A percentile compares a stretch with the other conserved stretches of the same genome.
Conservation (phyloP, 1,140 invertebrate genomes). For the Andrena cerasifolii region DNA sequence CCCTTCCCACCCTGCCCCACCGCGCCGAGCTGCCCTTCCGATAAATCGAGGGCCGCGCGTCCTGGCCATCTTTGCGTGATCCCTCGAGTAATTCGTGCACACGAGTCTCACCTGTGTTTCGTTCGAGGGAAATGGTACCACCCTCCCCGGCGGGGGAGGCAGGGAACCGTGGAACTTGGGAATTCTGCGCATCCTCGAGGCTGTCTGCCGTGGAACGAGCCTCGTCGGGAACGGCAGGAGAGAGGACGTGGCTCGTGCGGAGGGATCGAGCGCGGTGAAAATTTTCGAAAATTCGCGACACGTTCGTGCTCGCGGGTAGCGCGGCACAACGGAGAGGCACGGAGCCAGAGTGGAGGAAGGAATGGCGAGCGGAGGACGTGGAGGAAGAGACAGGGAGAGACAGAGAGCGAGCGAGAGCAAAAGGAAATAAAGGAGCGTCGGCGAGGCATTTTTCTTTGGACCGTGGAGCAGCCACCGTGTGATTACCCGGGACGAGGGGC, state of each 20-base stretch:
- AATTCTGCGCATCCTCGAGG: no score
- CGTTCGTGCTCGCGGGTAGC: slow-evolving; percentile 7
- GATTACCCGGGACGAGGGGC: slow-evolving; percentile 78
- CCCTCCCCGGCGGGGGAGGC: background rate
- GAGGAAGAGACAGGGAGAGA: slow-evolving; percentile 37
- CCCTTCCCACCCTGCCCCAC: slow-evolving; percentile 23
- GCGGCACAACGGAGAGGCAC: background rate
- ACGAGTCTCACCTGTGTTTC: no score
- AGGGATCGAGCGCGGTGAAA: background rate
- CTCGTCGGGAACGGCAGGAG: background rate
- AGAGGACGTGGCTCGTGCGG: background rate
- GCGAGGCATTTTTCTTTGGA: slow-evolving; percentile 77
- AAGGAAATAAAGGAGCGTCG: slow-evolving; percentile 62
- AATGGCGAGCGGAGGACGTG: slow-evolving; percentile 31
- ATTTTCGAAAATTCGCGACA: slow-evolving; percentile 31
- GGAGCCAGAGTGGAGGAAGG: background rate
- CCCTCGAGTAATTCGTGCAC: no score
- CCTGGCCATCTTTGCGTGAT: slow-evolving; percentile 62
- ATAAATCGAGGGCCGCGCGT: slow-evolving; percentile 40
- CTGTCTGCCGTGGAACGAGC: no score
- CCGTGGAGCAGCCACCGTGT: slow-evolving; percentile 80
- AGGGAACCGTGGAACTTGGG: no score
- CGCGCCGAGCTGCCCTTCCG: no score
- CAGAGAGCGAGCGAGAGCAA: slow-evolving; percentile 53
- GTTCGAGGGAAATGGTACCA: no score